Evolutionary conservation across 37 sponge, comb jelly and placozoan species (phyloP).

Genomic region (Aplysina aerophoba): DNA sequence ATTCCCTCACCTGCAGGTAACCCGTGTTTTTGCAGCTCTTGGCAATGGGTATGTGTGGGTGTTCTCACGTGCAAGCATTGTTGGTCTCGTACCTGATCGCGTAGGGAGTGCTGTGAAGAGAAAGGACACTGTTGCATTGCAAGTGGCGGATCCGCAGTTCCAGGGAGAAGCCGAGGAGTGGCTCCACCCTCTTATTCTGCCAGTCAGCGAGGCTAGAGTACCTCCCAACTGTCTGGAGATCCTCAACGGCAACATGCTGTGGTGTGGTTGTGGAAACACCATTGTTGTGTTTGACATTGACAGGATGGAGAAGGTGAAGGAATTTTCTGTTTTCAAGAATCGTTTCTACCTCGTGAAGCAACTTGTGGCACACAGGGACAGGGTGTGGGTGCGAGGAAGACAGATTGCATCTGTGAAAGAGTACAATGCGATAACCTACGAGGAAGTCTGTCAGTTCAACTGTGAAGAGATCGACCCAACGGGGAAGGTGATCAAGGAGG

Average conservation of each 20-base stretch:
- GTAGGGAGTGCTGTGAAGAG: constrained; percentile 62
- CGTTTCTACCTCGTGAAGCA: constrained; percentile 69
- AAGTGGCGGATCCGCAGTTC: constrained; percentile 58
- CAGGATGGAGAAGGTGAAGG: constrained; percentile 51
- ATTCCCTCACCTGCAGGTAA: constrained; percentile 80
- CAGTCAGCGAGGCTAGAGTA: constrained; percentile 47
- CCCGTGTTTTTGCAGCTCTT: constrained; percentile 80
- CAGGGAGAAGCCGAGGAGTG: constrained; percentile 76
- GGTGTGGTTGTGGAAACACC: constrained; percentile 84
- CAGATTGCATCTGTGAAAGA: constrained; percentile 82
- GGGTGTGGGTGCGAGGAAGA: constrained; percentile 84
- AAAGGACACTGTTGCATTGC: constrained; percentile 51
- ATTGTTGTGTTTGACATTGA: constrained; percentile 72
- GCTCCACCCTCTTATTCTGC: constrained; percentile 69
- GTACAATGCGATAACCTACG: constrained; percentile 70
- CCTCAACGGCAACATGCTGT: constrained; percentile 63
- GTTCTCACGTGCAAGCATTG: constrained; percentile 72
- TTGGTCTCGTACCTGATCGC: background rate
- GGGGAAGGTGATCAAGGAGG: constrained; percentile 38
- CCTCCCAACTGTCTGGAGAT: constrained; percentile 78
- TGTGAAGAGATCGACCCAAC: constrained; percentile 78
- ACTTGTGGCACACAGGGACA: constrained; percentile 70
- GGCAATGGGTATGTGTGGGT: constrained; percentile 78
- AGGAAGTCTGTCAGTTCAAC: constrained; percentile 61
- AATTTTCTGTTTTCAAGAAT: constrained; percentile 68